phyloP scores from a whole-genome alignment of 2,888 invertebrate genomes.

The Calliopum simillimum region DNA sequence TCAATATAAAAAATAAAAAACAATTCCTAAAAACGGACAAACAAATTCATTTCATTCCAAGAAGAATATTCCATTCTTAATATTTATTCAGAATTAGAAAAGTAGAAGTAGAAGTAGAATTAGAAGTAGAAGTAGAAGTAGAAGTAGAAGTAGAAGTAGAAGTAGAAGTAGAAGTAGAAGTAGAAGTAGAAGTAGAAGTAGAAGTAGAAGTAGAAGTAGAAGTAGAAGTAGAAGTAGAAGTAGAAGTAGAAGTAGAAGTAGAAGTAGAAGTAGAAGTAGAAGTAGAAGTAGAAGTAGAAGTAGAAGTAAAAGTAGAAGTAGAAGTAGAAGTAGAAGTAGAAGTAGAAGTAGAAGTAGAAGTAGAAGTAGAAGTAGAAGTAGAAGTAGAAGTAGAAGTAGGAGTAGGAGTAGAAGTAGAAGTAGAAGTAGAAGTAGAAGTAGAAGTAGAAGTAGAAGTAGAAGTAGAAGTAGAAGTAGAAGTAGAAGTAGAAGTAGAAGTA shows the following conservation, averaged over 20 bases:
- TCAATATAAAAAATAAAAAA: no score
- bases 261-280: constrained; percentile 35
- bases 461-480: constrained; percentile 35
- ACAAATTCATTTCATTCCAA: no score
- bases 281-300: constrained; percentile 25
- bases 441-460: constrained; percentile 36
- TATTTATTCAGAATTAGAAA: no score
- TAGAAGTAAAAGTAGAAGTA: no score
- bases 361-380: constrained; percentile 34
- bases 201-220: constrained; percentile 36
- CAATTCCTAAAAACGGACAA: no score
- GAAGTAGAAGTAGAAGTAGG: no score
- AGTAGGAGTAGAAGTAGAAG: no score
- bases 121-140: constrained; percentile 28
- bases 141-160: constrained; percentile 33
- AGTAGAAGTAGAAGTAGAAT: constrained; percentile 33
- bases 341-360: constrained; percentile 32
- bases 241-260: constrained; percentile 21
- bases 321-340: constrained; percentile 12
- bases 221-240: constrained; percentile 34
- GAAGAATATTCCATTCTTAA: no score
- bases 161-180: constrained; percentile 30
- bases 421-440: constrained; percentile 35
- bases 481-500: constrained; percentile 31
- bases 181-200: constrained; percentile 33